These are phyloP conservation scores for Tangara arthus DNA, from an alignment of 2,797 vertebrate genomes.

Conservation along the genomic window DNA sequence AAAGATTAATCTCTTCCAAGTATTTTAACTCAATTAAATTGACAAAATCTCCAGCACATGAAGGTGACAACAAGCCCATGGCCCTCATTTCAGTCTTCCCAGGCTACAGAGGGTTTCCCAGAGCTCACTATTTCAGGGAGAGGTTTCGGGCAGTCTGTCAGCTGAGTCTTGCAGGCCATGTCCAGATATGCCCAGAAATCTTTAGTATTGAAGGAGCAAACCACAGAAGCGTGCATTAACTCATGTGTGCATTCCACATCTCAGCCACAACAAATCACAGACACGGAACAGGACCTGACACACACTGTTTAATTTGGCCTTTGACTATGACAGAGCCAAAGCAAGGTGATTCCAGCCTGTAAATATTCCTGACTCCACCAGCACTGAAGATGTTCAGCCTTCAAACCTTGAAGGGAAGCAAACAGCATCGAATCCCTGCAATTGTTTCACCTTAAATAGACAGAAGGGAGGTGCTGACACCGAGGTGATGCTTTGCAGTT, in stretches of 20 bases:
- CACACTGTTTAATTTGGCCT: not conserved
- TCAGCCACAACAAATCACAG: not conserved
- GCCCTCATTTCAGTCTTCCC: not conserved
- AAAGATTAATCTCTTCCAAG: not conserved
- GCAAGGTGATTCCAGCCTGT: not conserved
- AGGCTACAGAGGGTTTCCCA: not conserved
- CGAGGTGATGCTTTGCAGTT: not conserved
- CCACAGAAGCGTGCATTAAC: fast-evolving
- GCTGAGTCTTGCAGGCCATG: not conserved
- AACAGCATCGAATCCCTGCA: fast-evolving
- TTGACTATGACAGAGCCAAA: fast-evolving
- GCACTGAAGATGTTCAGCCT: not conserved
- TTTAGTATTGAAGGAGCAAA: not conserved
- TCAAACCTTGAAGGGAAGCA: not conserved
- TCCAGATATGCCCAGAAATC: not conserved
- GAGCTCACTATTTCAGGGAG: not conserved
- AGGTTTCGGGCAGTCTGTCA: not conserved
- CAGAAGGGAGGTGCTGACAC: not conserved
- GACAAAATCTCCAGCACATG: not conserved
- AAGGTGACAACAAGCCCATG: not conserved
- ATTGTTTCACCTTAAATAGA: not conserved
- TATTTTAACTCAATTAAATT: not conserved
- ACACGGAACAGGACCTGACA: not conserved
- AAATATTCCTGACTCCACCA: not conserved
- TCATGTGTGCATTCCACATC: fast-evolving